These are phyloP conservation scores for Cettia cetti DNA, from an alignment of 2,113 vertebrate genomes.

Conservation along the genomic window DNA sequence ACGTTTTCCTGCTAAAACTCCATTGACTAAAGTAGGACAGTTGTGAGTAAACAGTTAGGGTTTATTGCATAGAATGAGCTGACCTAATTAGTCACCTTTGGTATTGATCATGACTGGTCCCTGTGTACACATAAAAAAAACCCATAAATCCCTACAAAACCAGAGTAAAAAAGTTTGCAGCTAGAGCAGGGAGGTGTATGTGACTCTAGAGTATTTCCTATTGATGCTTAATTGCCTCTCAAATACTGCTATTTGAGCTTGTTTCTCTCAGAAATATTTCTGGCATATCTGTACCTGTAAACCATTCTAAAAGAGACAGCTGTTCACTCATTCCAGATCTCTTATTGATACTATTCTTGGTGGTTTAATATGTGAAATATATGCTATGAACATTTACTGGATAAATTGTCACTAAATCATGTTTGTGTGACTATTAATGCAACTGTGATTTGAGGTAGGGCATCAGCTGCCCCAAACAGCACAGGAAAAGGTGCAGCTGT, in stretches of 20 bases:
- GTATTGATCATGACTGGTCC: neutral
- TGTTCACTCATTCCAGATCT: neutral
- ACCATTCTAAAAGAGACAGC: neutral
- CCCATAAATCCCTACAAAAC: neutral
- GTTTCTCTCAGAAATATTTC: neutral
- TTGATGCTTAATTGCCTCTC: neutral
- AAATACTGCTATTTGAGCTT: neutral
- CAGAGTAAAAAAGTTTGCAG: neutral
- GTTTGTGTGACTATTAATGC: neutral
- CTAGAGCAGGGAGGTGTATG: neutral
- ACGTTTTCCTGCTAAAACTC: neutral
- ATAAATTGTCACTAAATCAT: neutral
- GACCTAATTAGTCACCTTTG: neutral
- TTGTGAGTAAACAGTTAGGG: neutral
- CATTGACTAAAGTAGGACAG: neutral
- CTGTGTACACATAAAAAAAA: neutral
- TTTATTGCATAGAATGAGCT: neutral
- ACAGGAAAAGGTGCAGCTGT: neutral
- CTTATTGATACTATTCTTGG: neutral
- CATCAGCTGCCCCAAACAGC: neutral
- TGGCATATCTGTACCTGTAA: neutral
- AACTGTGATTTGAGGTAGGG: neutral
- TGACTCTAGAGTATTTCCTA: neutral
- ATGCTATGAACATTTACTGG: neutral
- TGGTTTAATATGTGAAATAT: neutral